Base-by-base conservation (phyloP, 1,140 invertebrate genomes). In the Atopsyche davidsoni region DNA sequence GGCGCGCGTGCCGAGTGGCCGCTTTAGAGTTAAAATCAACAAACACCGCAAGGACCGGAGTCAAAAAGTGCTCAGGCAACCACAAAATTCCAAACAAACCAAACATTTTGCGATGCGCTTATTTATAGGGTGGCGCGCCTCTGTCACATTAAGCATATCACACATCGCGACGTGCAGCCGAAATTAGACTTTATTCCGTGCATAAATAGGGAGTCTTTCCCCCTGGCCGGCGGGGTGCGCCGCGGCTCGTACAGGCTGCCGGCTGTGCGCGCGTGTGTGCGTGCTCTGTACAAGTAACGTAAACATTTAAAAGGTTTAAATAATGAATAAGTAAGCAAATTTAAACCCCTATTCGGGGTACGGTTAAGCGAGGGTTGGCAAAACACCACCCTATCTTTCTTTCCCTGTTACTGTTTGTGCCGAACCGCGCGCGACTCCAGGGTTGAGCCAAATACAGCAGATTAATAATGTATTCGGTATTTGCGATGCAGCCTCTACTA, bases 291-390 rank as follows among this genome's bases (percentile, higher is more conserved):
- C 46, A 53, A 40, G 34, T 46, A 49, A 54, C 51, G 48, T 58
- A 58, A 58, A 58, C 55, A 58, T 58, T 58, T 58, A 58, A 58
- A 58, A 58, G 55, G 55, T 58, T 58, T 58, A 58, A 58, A 58
- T 58, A 58, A 58, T 58, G 55, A 58, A 58, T 58, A 58, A 58
- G 55, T 51, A 58, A 58, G 55, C 55, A 58, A 58, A 58, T 58
- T 58, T 58, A 46, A 49, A 53, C 39, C 55, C 55, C 46, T 51
- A 31, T 36, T 28, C 46, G 46, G 39, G 48, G 46, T 32, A 42
- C 38, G 51, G 43, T 34, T 50, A 45, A 41, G 39, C 24, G 38
- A 36, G 40, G 47, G 35, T 51, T 51, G 49, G 41, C 49, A 45
- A 24, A 47, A 53, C n/a, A n/a, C 44, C 41, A 45, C 51, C 51